Percentiles rank a stretch among this genome's conserved stretches.
Evolutionary conservation across 2,888 invertebrate species (phyloP).

Genomic region (Pogonocherus hispidulus): DNA sequence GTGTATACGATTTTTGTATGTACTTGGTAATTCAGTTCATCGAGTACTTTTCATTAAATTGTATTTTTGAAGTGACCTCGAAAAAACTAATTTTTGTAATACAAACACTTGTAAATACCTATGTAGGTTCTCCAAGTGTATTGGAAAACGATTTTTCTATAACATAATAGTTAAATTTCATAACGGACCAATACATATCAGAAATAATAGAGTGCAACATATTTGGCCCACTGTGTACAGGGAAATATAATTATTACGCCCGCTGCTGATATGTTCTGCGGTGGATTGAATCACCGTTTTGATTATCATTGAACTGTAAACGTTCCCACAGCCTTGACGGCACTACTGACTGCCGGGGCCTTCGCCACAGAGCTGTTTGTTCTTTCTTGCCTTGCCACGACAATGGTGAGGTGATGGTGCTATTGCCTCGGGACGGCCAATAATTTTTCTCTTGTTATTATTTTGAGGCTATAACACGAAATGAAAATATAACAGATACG

Average conservation of each 20-base stretch:
- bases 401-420: conserved; percentile 18
- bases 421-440: conserved; percentile 1
- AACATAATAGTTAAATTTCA: too few relatives aligned
- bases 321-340: conserved; percentile 57
- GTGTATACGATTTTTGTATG: too few relatives aligned
- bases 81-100: too few relatives aligned
- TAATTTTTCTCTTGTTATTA: conserved; percentile 13
- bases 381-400: conserved; percentile 34
- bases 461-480: conserved; percentile 9
- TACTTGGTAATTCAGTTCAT: too few relatives aligned
- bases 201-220: too few relatives aligned
- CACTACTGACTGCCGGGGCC: conserved; percentile 19
- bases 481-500: conserved; percentile 4
- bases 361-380: conserved; percentile 11
- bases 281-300: conserved; percentile 55
- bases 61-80: too few relatives aligned
- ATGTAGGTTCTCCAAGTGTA: too few relatives aligned
- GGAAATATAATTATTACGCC: conserved; percentile 44
- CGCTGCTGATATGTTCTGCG: conserved; percentile 47
- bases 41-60: too few relatives aligned
- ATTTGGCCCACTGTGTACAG: background rate
- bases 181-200: too few relatives aligned
- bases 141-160: too few relatives aligned
- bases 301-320: conserved; percentile 57
- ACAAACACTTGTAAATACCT: too few relatives aligned